phyloP scores from a whole-genome alignment of 2,797 vertebrate species.

The Mareca strepera region DNA sequence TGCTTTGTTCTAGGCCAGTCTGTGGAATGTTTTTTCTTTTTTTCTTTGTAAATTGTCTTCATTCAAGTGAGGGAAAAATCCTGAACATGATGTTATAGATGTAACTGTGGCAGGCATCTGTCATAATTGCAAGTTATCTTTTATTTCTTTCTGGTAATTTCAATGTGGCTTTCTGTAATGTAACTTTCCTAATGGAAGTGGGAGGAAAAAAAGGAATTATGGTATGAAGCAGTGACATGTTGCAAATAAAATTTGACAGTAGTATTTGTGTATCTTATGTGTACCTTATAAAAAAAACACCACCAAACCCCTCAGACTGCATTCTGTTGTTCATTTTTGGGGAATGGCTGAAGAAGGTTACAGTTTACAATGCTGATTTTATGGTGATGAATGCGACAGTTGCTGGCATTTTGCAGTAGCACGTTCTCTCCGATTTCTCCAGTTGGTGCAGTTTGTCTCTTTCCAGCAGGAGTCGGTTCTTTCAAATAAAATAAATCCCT shows the following conservation, averaged over 20 bases:
- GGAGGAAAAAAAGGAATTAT: not conserved
- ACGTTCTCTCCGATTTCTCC: not conserved
- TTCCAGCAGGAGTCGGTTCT: not conserved
- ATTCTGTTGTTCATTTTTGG: not conserved
- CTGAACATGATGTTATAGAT: not conserved
- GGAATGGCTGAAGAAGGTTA: not conserved
- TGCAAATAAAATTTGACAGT: not conserved
- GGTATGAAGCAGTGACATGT: not conserved
- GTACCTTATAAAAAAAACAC: not conserved
- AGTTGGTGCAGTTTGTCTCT: not conserved
- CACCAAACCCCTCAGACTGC: not conserved
- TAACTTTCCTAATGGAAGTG: not conserved
- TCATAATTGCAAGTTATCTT: not conserved
- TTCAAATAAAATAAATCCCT: not conserved
- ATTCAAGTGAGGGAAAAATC: not conserved
- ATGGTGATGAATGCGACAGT: not conserved
- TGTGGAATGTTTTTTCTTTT: not conserved
- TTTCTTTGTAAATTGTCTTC: not conserved
- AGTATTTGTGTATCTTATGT: not conserved
- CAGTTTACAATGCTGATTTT: not conserved
- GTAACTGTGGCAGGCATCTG: not conserved
- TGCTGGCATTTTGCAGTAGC: not conserved
- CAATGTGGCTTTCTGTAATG: not conserved
- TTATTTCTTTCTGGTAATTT: not conserved
- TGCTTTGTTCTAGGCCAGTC: not conserved